Conservation (phyloP, 1,140 invertebrate genomes). For the Metopolophium dirhodum region DNA sequence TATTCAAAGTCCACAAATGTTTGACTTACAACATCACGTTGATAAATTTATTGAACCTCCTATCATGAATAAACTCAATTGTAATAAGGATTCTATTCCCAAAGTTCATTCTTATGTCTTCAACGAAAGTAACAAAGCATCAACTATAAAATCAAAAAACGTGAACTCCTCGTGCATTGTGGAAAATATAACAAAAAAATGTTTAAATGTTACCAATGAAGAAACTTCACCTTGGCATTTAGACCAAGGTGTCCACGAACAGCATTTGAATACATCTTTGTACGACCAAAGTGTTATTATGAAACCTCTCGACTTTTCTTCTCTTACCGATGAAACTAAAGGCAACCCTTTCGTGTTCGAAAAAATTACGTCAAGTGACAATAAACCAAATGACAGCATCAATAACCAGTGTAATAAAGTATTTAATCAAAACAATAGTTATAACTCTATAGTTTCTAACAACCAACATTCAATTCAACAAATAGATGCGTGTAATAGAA, state of each 20-base stretch:
- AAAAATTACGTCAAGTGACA: neutral
- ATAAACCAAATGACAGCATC: neutral
- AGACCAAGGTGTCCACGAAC: slow-evolving; percentile 19
- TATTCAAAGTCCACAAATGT: slow-evolving; percentile 33
- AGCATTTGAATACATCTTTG: slow-evolving; percentile 34
- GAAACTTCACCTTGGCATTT: neutral
- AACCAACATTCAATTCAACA: neutral
- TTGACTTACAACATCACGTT: neutral
- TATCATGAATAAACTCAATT: slow-evolving; percentile 12
- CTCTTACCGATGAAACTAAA: slow-evolving; percentile 47
- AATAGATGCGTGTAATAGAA: slow-evolving; percentile 11
- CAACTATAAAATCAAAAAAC: slow-evolving; percentile 8
- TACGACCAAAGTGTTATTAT: slow-evolving; percentile 41
- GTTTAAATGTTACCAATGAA: neutral
- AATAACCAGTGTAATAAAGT: slow-evolving; percentile 20
- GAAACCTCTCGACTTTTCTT: slow-evolving; percentile 47
- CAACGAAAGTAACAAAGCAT: slow-evolving; percentile 21
- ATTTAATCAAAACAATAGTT: neutral
- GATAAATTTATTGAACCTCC: slow-evolving; percentile 10
- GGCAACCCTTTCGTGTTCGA: slow-evolving; percentile 32
- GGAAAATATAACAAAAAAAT: slow-evolving; percentile 36
- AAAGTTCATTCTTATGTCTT: neutral
- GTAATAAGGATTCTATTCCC: neutral
- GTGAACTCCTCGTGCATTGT: slow-evolving; percentile 27
- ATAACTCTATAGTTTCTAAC: neutral